Base-by-base conservation (phyloP, 23 tunicate species). In the Trididemnum nubilum region DNA sequence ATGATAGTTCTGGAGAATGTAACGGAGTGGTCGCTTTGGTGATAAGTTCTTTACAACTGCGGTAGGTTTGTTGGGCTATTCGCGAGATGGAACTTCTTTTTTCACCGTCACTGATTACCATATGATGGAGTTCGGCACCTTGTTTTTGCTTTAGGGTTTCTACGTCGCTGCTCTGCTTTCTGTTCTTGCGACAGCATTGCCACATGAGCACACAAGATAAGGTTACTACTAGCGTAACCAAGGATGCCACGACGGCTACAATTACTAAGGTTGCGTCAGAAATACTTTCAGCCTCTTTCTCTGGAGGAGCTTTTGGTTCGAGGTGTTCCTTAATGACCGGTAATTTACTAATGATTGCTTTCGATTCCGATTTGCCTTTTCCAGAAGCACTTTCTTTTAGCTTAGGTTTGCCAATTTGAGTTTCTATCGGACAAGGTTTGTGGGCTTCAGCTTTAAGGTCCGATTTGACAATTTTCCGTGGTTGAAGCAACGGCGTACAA, bases 111-210 rank as follows among this genome's bases (percentile, higher is more conserved):
- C 22, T 23, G 33, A 59, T 31, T 9, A 28, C 75, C 67, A 78
- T 64, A 37, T 21, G 50, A 78, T 86, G 73, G 12, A 36, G 61
- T 52, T 83, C 44, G 75, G 57, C 59, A 58, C 32, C 38, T 82
- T 86, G 91, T 59, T 73, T 78, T 72, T 78, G 25, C 33, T 69
- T 35, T 19, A 85, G 75, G 9, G 67, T 73, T 25, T 80, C 73
- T 5, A 2, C 71, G 2, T 76, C 44, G 7, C 61, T 27, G 24
- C 36, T 2, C 25, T 77, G 2, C 40, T 67, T 25, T 33, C 15
- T 33, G 0, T 38, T 38, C 9, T 82, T 22, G 1, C 88, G 31
- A 27, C 60, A 80, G 51, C 71, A 78, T 15, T 4, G 69, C 37
- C 74, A 67, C 37, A 67, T n/a, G 35, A 80, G 5, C 7, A 65